Percentiles rank a stretch among this genome's conserved stretches.
Conservation (phyloP, 2,888 invertebrate genomes). For the Pinctada fucata region DNA sequence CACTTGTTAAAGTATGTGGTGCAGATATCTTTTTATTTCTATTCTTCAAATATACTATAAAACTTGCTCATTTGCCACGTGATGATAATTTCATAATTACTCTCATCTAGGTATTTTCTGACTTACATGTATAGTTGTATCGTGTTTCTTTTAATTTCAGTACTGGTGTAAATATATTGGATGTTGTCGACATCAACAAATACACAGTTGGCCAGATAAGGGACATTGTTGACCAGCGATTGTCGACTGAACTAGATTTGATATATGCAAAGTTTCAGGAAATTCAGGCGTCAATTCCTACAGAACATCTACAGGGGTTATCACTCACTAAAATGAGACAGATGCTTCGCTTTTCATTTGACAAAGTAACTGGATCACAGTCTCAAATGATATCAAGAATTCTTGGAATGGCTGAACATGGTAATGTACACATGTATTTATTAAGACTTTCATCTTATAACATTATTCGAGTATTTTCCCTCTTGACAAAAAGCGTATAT, state of each 20-base stretch:
- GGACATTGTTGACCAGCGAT: constrained; percentile 10
- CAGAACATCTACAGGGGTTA: constrained; percentile 16
- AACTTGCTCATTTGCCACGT: no score
- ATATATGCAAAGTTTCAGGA: constrained; percentile 10
- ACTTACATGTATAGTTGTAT: no score
- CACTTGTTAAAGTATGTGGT: no score
- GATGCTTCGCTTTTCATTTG: constrained; percentile 8
- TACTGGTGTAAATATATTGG: constrained; percentile 22
- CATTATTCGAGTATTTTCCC: not conserved
- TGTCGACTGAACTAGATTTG: constrained; percentile 4
- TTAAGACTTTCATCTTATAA: not conserved
- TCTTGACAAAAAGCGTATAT: not conserved
- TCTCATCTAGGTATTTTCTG: no score
- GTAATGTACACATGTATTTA: not conserved
- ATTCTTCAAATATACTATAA: no score
- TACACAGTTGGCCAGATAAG: constrained; percentile 19
- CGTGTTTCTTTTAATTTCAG: not conserved
- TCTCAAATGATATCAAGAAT: constrained; percentile 26
- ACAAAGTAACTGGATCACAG: constrained; percentile 6
- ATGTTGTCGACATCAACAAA: constrained; percentile 19
- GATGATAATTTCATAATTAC: no score
- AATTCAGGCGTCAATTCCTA: constrained; percentile 1
- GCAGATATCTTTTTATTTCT: no score
- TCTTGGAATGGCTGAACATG: constrained; percentile 10
- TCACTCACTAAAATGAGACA: constrained; percentile 17